Conservation (phyloP, 2,797 vertebrate species). For the Liparis tanakae region DNA sequence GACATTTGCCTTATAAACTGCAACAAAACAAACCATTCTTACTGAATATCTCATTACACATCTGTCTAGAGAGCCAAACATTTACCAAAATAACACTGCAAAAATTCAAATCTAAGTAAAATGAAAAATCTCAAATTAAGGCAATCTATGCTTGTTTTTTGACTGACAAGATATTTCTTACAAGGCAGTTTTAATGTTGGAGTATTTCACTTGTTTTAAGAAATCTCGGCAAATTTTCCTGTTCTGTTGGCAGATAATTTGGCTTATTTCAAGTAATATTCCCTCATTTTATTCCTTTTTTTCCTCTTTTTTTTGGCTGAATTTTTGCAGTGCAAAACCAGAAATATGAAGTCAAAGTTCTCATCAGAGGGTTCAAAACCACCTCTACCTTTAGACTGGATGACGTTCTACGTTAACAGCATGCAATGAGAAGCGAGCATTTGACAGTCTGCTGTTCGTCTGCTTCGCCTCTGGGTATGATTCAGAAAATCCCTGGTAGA, state of each 20-base stretch:
- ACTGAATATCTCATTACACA: not conserved
- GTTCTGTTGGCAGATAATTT: too few species aligned
- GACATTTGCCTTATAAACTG: not conserved
- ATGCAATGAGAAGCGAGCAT: conserved; percentile 22
- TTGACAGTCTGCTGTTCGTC: conserved; percentile 31
- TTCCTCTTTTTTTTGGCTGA: too few species aligned
- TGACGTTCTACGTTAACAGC: conserved; percentile 6
- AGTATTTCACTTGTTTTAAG: too few species aligned
- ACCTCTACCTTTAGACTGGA: not conserved
- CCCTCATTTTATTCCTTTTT: too few species aligned
- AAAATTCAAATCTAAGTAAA: too few species aligned
- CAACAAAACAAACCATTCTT: not conserved
- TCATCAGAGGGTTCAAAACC: not conserved
- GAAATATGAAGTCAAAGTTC: not conserved
- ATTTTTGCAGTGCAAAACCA: too few species aligned
- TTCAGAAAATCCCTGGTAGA: conserved; percentile 62
- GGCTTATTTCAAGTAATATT: too few species aligned
- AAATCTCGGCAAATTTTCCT: too few species aligned
- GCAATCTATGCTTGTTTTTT: too few species aligned
- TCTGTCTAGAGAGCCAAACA: not conserved
- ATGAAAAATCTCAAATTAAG: too few species aligned
- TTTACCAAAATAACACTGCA: not conserved
- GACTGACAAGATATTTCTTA: too few species aligned
- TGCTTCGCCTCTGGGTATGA: conserved; percentile 30
- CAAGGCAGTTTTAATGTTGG: too few species aligned